Conservation (phyloP, 2,888 invertebrate species). For the Trilocha varians region DNA sequence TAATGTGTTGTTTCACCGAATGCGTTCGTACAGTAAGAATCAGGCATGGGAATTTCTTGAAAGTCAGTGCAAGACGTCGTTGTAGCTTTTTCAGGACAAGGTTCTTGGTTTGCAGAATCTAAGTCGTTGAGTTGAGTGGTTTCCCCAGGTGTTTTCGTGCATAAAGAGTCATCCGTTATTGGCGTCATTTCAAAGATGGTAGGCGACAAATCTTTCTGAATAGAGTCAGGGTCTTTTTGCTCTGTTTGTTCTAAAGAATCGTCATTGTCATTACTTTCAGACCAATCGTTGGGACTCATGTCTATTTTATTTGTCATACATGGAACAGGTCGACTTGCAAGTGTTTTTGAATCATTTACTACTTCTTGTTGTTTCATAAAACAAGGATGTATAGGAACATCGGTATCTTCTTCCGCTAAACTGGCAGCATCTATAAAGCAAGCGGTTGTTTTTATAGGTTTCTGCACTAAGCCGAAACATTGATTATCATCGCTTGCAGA, state of each 20-base stretch:
- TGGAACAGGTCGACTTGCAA: constrained; percentile 41
- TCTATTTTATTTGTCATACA: constrained; percentile 38
- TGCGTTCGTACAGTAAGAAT: constrained; percentile 34
- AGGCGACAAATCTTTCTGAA: constrained; percentile 48
- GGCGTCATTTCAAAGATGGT: constrained; percentile 55
- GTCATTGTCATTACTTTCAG: constrained; percentile 52
- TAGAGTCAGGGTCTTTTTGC: constrained; percentile 41
- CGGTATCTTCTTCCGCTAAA: constrained; percentile 79
- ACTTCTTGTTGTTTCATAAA: constrained; percentile 9
- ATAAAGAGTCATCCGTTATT: constrained; percentile 44
- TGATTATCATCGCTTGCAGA: not conserved
- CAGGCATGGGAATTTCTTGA: too few species aligned
- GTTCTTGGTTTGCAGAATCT: not conserved
- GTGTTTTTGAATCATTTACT: constrained; percentile 21
- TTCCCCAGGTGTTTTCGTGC: constrained; percentile 28
- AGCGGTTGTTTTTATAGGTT: constrained; percentile 43
- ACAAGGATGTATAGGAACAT: constrained; percentile 16
- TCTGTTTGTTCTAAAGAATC: constrained; percentile 54
- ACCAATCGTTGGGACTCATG: constrained; percentile 46
- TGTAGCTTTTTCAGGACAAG: not conserved
- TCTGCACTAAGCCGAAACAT: constrained; percentile 22
- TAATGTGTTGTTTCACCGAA: constrained; percentile 18
- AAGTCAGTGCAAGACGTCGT: too few species aligned
- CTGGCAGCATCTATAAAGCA: constrained; percentile 87
- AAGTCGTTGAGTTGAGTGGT: constrained; percentile 7